phyloP scores from a whole-genome alignment of 2,113 vertebrate genomes.

The Aplodontia rufa region DNA sequence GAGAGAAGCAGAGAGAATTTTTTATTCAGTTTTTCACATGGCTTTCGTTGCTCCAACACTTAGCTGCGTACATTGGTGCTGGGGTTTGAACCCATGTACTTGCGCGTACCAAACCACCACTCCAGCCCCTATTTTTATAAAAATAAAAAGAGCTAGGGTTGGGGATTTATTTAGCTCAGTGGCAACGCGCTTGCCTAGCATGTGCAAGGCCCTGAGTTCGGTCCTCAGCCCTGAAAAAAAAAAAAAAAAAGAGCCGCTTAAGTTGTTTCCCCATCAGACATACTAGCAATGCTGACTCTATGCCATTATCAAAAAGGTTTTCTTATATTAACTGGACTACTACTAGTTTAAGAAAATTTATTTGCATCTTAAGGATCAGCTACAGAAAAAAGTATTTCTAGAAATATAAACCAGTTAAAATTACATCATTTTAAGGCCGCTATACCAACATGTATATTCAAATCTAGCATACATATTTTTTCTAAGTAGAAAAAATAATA shows the following conservation, averaged over 20 bases:
- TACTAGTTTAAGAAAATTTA: background rate
- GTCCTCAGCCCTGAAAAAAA: too few relatives aligned
- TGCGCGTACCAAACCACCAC: too few relatives aligned
- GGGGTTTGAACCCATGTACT: too few relatives aligned
- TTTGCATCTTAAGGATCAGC: background rate
- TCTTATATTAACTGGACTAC: background rate
- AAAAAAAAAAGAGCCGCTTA: background rate
- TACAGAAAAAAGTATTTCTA: background rate
- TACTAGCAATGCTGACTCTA: background rate
- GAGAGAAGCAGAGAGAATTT: too few relatives aligned
- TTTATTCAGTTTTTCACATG: too few relatives aligned
- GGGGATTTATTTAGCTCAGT: too few relatives aligned
- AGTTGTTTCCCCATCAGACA: background rate
- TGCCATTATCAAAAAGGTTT: background rate
- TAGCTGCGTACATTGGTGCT: too few relatives aligned
- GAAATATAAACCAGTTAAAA: conserved; percentile 9
- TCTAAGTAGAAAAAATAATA: background rate
- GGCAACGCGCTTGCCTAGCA: too few relatives aligned
- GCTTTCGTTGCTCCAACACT: too few relatives aligned
- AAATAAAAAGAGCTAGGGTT: too few relatives aligned
- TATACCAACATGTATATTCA: conserved; percentile 2
- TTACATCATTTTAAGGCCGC: background rate
- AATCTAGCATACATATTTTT: background rate
- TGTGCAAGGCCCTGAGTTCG: too few relatives aligned
- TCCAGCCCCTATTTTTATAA: too few relatives aligned